Percentiles rank a stretch among this genome's conserved stretches.
phyloP scores from a whole-genome alignment of 2,888 invertebrate genomes.

The Brenthis hecate region DNA sequence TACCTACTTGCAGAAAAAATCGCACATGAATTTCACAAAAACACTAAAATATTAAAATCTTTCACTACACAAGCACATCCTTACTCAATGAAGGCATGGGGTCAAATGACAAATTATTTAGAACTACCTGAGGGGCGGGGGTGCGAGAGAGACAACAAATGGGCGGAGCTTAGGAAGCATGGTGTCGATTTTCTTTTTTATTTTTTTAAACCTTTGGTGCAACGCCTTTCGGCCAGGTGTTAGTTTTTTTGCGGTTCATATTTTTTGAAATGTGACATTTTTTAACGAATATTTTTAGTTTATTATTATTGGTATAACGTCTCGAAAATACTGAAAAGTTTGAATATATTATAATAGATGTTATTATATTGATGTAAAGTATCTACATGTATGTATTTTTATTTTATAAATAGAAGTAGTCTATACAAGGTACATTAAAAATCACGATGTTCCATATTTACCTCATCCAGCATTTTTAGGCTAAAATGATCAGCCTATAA shows the following conservation, averaged over 20 bases:
- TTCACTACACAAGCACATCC: slow-evolving; percentile 57
- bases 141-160: slow-evolving; percentile 47
- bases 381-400: too few species aligned
- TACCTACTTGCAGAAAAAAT: slow-evolving; percentile 15
- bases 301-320: too few species aligned
- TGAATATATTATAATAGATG: too few species aligned
- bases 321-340: too few species aligned
- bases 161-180: slow-evolving; percentile 53
- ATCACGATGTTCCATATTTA: too few species aligned
- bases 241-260: slow-evolving; percentile 20
- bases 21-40: slow-evolving; percentile 23
- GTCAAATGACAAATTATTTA: slow-evolving; percentile 76
- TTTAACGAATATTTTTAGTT: background rate
- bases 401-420: too few species aligned
- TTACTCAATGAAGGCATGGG: slow-evolving; percentile 57
- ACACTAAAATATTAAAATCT: slow-evolving; percentile 25
- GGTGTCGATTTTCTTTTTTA: slow-evolving; percentile 42
- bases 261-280: slow-evolving; percentile 8
- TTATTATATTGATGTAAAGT: too few species aligned
- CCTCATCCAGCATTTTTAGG: too few species aligned
- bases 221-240: slow-evolving; percentile 44
- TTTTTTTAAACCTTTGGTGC: slow-evolving; percentile 35
- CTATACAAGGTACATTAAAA: too few species aligned
- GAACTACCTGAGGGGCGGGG: slow-evolving; percentile 47
- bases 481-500: too few species aligned